Percentiles rank a stretch among this genome's conserved stretches.
Conservation (phyloP, 2,888 invertebrate genomes). For the Ariolimax columbianus region DNA sequence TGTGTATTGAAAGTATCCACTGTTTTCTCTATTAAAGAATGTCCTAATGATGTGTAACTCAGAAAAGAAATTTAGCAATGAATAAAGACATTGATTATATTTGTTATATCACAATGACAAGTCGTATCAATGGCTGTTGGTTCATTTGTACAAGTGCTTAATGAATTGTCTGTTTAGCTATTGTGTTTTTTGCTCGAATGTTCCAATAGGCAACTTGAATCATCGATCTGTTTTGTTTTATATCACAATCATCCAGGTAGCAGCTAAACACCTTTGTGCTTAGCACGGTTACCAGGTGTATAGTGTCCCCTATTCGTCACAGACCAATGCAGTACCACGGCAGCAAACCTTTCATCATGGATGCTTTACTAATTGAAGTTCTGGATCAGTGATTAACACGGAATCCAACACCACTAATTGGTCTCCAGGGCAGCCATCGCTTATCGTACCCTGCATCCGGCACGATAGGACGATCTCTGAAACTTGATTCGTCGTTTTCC, state of each 20-base stretch:
- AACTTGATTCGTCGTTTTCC: neutral
- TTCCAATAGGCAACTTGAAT: no score
- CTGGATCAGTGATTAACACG: neutral
- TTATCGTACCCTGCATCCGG: neutral
- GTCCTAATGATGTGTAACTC: no score
- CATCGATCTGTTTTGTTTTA: neutral
- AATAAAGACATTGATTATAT: no score
- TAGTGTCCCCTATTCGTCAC: neutral
- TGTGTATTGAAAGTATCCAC: no score
- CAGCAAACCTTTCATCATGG: neutral
- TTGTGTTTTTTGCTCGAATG: neutral
- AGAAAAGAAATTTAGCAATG: no score
- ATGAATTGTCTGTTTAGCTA: neutral
- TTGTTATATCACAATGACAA: no score
- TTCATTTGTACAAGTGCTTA: neutral
- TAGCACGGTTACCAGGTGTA: neutral
- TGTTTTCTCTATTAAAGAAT: no score
- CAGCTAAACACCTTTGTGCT: neutral
- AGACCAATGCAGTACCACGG: neutral
- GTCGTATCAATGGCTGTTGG: neutral
- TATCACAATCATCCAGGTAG: neutral
- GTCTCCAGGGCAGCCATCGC: neutral
- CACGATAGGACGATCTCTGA: neutral
- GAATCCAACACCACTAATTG: neutral
- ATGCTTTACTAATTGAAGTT: conserved; percentile 14